phyloP scores from a whole-genome alignment of 2,888 invertebrate genomes.

The Perithous albicinctus region DNA sequence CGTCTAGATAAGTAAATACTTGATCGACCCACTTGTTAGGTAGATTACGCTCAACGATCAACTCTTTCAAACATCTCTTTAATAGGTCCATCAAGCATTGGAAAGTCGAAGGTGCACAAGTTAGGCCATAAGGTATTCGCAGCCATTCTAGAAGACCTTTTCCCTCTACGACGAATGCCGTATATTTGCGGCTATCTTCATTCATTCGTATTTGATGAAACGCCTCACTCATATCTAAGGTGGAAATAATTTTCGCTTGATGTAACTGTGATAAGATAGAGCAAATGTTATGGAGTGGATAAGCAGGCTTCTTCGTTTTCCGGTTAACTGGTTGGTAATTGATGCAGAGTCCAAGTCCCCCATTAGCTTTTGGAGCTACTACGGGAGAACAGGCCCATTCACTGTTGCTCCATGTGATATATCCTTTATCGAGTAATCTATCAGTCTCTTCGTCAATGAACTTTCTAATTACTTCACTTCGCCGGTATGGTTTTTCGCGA shows the following conservation, averaged over 20 bases:
- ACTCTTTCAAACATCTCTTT: constrained; percentile 23
- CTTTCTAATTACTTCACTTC: constrained; percentile 55
- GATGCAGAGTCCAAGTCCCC: constrained; percentile 33
- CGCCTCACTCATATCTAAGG: too few species aligned
- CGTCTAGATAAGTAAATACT: constrained; percentile 45
- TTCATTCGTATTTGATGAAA: constrained; percentile 43
- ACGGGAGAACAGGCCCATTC: constrained; percentile 54
- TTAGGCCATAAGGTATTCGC: too few species aligned
- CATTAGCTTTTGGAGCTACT: constrained; percentile 42
- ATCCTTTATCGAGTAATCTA: constrained; percentile 15
- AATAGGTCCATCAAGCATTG: constrained; percentile 44
- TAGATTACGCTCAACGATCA: constrained; percentile 37
- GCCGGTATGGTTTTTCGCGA: constrained; percentile 57
- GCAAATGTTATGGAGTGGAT: too few species aligned
- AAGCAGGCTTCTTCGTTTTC: constrained; percentile 38
- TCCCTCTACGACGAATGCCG: too few species aligned
- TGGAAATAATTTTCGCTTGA: too few species aligned
- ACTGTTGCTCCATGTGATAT: constrained; percentile 51
- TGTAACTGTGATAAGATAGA: too few species aligned
- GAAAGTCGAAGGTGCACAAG: too few species aligned
- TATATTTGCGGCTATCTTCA: too few species aligned
- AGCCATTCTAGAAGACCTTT: too few species aligned
- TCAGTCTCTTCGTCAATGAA: constrained; percentile 37
- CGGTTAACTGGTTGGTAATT: constrained; percentile 39
- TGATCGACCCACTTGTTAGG: constrained; percentile 32